phyloP scores from a whole-genome alignment of 2,888 invertebrate species.

The Brenthis ino region DNA sequence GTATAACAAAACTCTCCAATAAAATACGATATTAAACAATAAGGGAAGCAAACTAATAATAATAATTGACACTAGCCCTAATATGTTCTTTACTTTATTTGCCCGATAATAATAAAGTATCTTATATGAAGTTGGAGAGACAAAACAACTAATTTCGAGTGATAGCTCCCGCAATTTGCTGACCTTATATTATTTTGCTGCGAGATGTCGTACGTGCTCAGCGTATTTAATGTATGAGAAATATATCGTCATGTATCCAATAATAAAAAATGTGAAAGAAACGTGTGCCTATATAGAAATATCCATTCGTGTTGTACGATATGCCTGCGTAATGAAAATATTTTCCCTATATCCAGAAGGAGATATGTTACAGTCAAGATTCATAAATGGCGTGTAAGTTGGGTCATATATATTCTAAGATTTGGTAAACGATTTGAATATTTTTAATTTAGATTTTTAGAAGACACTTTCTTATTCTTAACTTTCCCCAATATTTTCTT shows the following conservation, averaged over 20 bases:
- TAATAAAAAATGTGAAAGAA: constrained; percentile 33
- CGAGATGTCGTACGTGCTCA: constrained; percentile 35
- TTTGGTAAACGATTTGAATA: too few relatives aligned
- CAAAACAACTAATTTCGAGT: constrained; percentile 35
- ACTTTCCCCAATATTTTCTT: too few relatives aligned
- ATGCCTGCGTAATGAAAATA: constrained; percentile 16
- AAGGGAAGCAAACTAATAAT: background rate
- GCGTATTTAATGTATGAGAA: constrained; percentile 21
- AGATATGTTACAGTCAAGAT: background rate
- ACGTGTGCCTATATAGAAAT: constrained; percentile 23
- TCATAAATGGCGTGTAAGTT: background rate
- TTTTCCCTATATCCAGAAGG: background rate
- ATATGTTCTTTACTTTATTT: constrained; percentile 2
- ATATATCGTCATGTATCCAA: constrained; percentile 26
- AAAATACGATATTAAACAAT: background rate
- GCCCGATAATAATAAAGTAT: constrained; percentile 15
- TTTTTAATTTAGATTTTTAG: too few relatives aligned
- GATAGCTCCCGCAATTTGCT: constrained; percentile 37
- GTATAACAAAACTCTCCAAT: background rate
- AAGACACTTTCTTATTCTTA: too few relatives aligned
- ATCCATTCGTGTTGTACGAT: constrained; percentile 4
- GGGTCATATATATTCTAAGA: too few relatives aligned
- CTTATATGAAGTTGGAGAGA: constrained; percentile 33
- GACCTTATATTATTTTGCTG: constrained; percentile 38
- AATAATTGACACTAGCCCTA: constrained; percentile 4